phyloP scores from a whole-genome alignment of 2,113 vertebrate species.

The Cathartes aura region DNA sequence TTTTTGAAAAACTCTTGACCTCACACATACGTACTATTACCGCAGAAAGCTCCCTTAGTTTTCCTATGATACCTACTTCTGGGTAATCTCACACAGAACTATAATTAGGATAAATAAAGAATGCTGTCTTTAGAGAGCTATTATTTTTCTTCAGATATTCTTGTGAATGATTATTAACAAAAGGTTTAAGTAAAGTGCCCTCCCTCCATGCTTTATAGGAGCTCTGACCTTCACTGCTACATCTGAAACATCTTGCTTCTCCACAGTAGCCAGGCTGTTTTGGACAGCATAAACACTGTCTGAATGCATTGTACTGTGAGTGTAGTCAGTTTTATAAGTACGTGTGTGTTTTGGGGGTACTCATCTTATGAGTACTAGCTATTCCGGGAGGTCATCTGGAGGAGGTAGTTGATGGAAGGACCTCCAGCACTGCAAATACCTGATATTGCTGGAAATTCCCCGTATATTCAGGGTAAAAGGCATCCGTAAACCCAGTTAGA shows the following conservation, averaged over 20 bases:
- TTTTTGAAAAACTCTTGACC: conserved; percentile 51
- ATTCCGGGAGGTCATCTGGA: neutral
- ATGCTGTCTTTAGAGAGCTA: neutral
- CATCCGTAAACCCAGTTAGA: neutral
- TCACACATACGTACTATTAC: neutral
- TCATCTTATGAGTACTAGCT: neutral
- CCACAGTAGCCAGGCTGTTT: neutral
- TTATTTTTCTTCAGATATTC: conserved; percentile 3
- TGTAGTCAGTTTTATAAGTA: neutral
- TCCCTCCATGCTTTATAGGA: neutral
- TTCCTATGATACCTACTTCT: conserved; percentile 13
- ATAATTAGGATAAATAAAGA: conserved; percentile 13
- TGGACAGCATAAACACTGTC: neutral
- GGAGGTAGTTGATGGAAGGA: neutral
- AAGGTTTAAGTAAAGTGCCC: neutral
- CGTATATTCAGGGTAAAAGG: neutral
- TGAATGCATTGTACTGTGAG: neutral
- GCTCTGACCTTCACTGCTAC: neutral
- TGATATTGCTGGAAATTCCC: neutral
- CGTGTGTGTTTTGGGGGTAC: neutral
- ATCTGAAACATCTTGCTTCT: neutral
- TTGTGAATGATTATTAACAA: neutral
- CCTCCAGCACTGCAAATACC: neutral
- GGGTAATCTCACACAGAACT: neutral
- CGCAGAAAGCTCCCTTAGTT: conserved; percentile 15